Base-by-base conservation (phyloP, 2,113 vertebrate genomes). In the Ameiurus melas region DNA sequence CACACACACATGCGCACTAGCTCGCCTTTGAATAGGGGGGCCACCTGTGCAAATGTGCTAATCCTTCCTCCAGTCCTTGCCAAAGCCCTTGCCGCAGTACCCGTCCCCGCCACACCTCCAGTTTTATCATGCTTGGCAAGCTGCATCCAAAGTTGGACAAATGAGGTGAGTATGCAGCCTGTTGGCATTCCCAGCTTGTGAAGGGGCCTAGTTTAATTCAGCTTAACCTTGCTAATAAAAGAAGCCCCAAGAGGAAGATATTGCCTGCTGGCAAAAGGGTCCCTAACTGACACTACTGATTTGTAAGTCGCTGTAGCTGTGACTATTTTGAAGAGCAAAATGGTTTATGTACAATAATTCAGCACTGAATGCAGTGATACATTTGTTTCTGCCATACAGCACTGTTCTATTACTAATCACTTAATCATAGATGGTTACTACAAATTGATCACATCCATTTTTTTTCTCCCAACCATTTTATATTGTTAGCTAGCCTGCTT, bases 11-110 rank as follows among this genome's bases (percentile, higher is more conserved):
- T 1, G 3, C 47, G 8, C 47, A 51, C 47, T 36, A 20, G 51
- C n/a, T 85, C 8, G 10, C 17, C 16, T 7, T 68, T 64, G 25
- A 30, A 80, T 7, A 22, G 55, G 64, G 66, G 83, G 77, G n/a
- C 84, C 75, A 60, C 80, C 51, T 53, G 30, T 55, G 51, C 71
- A 71, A 88, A 86, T 68, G 66, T 68, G 39, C 68, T 84, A 79
- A 90, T 90, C 85, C 83, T 84, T 75, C 30, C 58, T 66, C 22
- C 16, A 55, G 25, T 81, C 64, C 66, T 58, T 88, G 89, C 87
- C 89, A 90, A 79, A 64, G 43, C 80, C 62, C 22, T 83, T 75
- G 53, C 36, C 84, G 36, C 83, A 55, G 20, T 84, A n/a, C 58
- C 78, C 43, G 27, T 84, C 58, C 58, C 47, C 20, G 4, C 86